phyloP scores from a whole-genome alignment of 2,113 vertebrate genomes.

The Lophius piscatorius region DNA sequence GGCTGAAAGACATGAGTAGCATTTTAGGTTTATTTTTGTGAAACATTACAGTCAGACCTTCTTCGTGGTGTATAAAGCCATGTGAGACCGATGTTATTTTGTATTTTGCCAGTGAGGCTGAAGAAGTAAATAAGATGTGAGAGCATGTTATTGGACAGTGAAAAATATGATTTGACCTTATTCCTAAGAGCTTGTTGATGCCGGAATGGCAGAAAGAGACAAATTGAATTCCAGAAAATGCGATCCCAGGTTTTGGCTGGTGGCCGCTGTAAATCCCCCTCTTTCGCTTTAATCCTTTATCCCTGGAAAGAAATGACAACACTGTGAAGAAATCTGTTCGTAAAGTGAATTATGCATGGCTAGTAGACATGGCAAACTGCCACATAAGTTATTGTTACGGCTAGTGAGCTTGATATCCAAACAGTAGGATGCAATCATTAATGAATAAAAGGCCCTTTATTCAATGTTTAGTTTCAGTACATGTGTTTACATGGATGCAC shows the following conservation, averaged over 20 bases:
- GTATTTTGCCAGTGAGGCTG: not conserved
- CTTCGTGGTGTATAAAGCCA: too few relatives aligned
- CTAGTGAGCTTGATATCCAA: constrained; percentile 6
- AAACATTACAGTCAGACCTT: not conserved
- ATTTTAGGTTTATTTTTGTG: constrained; percentile 21
- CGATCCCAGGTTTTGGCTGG: constrained; percentile 16
- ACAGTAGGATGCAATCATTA: not conserved
- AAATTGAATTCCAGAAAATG: constrained; percentile 3
- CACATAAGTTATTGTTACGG: constrained; percentile 6
- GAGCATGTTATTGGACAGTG: not conserved
- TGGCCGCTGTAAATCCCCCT: constrained; percentile 7
- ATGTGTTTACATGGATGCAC: too few relatives aligned
- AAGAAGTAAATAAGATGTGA: not conserved
- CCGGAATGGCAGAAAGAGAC: constrained; percentile 11
- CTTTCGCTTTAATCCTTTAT: constrained; percentile 30
- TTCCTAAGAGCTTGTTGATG: constrained; percentile 12
- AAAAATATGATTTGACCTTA: constrained; percentile 1
- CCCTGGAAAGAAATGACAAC: constrained; percentile 16
- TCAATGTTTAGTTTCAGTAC: too few relatives aligned
- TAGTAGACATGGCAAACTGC: constrained; percentile 6
- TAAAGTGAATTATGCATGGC: constrained; percentile 20
- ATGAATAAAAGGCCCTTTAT: too few relatives aligned
- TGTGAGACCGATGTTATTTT: not conserved
- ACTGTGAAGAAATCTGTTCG: constrained; percentile 33
- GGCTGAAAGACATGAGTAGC: too few relatives aligned